Conservation (phyloP, 2,113 vertebrate species). For the Leucoraja erinaceus region DNA sequence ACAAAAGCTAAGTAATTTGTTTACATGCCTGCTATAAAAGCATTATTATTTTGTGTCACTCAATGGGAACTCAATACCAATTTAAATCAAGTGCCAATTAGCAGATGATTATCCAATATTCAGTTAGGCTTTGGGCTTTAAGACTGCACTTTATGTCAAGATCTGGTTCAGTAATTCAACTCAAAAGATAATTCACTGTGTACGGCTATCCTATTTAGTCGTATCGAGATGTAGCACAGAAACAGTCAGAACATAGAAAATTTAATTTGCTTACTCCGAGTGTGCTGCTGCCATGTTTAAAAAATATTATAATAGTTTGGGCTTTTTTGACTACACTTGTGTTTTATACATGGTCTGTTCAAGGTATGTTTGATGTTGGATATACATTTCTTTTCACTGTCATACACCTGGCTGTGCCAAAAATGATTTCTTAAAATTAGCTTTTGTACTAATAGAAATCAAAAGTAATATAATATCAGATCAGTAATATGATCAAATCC, state of each 20-base stretch:
- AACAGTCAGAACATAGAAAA: too few relatives aligned
- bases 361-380: not conserved
- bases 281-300: not conserved
- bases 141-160: not conserved
- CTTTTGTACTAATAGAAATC: not conserved
- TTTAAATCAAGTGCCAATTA: slow-evolving; percentile 23
- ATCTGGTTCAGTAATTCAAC: not conserved
- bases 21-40: not conserved
- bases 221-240: too few relatives aligned
- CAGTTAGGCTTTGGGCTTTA: not conserved
- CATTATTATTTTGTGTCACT: not conserved
- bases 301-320: not conserved
- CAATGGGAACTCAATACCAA: not conserved
- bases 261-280: not conserved
- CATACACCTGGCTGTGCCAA: not conserved
- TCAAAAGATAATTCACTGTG: not conserved
- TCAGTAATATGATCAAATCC: too few relatives aligned
- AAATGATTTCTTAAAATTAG: not conserved
- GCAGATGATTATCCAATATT: not conserved
- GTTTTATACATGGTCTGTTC: not conserved
- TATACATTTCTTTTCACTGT: not conserved
- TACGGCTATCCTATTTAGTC: not conserved
- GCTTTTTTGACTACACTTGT: not conserved
- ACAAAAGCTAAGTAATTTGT: not conserved
- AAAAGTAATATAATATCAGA: too few relatives aligned